Base-by-base conservation (phyloP, 1,140 invertebrate genomes). In the Goniozus legneri region DNA sequence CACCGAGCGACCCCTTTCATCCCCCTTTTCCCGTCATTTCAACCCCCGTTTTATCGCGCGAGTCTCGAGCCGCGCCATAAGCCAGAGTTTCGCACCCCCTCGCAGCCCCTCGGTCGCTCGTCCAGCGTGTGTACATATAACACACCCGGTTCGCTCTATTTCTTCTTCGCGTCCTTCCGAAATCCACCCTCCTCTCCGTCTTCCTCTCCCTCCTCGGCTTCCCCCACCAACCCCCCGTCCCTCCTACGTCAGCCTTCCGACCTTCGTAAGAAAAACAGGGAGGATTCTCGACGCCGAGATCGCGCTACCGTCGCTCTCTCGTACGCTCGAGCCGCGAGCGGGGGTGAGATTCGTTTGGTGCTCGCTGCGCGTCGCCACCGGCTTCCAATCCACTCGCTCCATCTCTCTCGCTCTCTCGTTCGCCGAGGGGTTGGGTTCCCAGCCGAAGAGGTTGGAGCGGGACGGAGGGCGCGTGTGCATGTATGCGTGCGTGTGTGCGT, bases 291-390 rank as follows among this genome's bases (percentile, higher is more conserved):
- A n/a, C n/a, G n/a, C n/a, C n/a, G n/a, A n/a, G n/a, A n/a, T n/a
- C n/a, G n/a, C n/a, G n/a, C n/a, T n/a, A n/a, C n/a, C n/a, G n/a
- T 46, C 43, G 43, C 40, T 49, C 32, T 32, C 50, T 19, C 39
- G 42, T 41, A 19, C 47, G 33, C 41, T 41, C 38, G 52, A 31
- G 22, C 15, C 51, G 39, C 47, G 45, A 44, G 38, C 34, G 34
- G 51, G 47, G 51, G 50, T 45, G 38, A 35, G 33, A 27, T 45
- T 42, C 43, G 40, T 50, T 33, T 51, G 32, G 49, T 45, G 27
- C 34, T 37, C 21, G 44, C 33, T 41, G 44, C 27, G 54, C 16
- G 43, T 39, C 21, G 46, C 24, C 44, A 19, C 42, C 50, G 46
- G 36, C 44, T 21, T 50, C 47, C 44, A 30, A 21, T 44, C 43